Conservation (phyloP, 2,113 vertebrate genomes). For the Cyprinus carpio region DNA sequence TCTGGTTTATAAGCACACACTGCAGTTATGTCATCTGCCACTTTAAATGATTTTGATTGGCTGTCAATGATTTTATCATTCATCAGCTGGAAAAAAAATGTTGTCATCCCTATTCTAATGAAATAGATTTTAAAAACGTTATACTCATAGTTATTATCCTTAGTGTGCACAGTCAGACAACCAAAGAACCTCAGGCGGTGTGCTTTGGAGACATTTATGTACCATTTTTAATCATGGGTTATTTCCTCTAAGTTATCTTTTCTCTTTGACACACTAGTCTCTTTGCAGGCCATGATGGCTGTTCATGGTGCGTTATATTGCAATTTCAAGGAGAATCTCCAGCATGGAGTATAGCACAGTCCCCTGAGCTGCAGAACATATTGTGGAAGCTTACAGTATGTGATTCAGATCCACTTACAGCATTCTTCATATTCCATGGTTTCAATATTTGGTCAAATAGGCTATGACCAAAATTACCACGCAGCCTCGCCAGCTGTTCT, state of each 20-base stretch:
- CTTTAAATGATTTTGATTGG: too few relatives aligned
- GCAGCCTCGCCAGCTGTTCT: constrained; percentile 68
- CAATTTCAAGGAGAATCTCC: constrained; percentile 64
- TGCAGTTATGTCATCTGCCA: too few relatives aligned
- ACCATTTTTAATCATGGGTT: background rate
- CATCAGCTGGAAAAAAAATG: too few relatives aligned
- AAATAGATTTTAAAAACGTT: too few relatives aligned
- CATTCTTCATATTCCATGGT: constrained; percentile 55
- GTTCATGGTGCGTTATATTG: constrained; percentile 64
- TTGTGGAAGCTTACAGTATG: constrained; percentile 47
- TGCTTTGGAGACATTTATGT: background rate
- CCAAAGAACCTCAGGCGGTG: background rate
- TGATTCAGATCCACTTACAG: constrained; percentile 44
- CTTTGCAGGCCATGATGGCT: background rate
- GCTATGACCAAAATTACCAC: constrained; percentile 56
- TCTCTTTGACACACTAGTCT: constrained; percentile 9
- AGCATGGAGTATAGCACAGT: constrained; percentile 55
- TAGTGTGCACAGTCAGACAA: too few relatives aligned
- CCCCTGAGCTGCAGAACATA: constrained; percentile 54
- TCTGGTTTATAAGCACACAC: background rate
- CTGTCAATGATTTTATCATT: too few relatives aligned
- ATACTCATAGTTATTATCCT: too few relatives aligned
- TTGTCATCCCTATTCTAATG: too few relatives aligned
- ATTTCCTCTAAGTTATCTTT: background rate
- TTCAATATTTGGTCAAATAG: constrained; percentile 61